Percentiles rank a stretch among this genome's conserved stretches.
These are phyloP conservation scores for Aphelinus atriplicis DNA, from an alignment of 1,140 invertebrate genomes.

Conservation along the genomic window DNA sequence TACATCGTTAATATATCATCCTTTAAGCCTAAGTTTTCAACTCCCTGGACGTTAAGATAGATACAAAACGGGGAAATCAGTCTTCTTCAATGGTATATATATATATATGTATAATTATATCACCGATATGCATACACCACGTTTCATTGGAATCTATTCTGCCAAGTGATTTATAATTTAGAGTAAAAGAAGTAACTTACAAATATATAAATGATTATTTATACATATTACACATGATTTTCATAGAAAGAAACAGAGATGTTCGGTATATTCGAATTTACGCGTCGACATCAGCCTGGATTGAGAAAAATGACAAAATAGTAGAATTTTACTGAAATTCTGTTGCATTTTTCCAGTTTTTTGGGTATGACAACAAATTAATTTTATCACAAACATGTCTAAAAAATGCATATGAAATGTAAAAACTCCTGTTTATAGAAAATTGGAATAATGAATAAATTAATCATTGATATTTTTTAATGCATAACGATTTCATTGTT, in stretches of 20 bases:
- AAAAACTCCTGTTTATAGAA: constrained; percentile 17
- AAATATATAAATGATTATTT: constrained; percentile 34
- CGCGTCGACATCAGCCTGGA: constrained; percentile 26
- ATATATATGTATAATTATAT: constrained; percentile 2
- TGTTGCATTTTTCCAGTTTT: constrained; percentile 33
- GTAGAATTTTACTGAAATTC: constrained; percentile 35
- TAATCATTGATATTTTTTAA: too few species aligned
- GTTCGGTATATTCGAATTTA: constrained; percentile 27
- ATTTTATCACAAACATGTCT: neutral
- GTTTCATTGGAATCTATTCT: constrained; percentile 44
- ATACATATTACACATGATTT: constrained; percentile 27
- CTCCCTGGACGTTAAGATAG: constrained; percentile 31
- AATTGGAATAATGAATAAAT: constrained; percentile 1
- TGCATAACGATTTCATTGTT: too few species aligned
- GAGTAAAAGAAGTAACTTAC: constrained; percentile 23
- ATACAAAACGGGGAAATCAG: constrained; percentile 37
- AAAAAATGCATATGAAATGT: neutral
- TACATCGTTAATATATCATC: constrained; percentile 31
- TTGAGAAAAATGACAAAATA: constrained; percentile 1
- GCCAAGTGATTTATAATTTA: constrained; percentile 45
- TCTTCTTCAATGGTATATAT: constrained; percentile 37
- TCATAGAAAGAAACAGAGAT: constrained; percentile 42
- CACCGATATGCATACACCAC: constrained; percentile 19
- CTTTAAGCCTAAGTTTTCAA: constrained; percentile 30
- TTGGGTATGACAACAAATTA: constrained; percentile 16